Base-by-base conservation (phyloP, 2,888 invertebrate species). In the Hypomecis punctinalis region DNA sequence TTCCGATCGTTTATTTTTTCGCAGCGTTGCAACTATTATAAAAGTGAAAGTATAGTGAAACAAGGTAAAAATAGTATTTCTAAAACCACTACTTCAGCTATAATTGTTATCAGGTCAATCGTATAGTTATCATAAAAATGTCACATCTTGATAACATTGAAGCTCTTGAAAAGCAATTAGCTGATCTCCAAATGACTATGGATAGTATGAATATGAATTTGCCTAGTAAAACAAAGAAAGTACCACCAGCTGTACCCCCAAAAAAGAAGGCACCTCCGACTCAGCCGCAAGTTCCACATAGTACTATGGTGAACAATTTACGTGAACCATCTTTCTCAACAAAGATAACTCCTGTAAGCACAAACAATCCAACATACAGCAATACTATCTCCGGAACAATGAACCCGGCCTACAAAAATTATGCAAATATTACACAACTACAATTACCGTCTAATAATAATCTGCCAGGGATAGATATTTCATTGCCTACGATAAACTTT, bases 221-320 rank as follows among this genome's bases (percentile, higher is more conserved):
- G 47, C 69, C 84, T n/a, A 80, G 77, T 63, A 84, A 85, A 82
- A 74, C 84, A 33, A 87, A 93, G 82, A 97, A 96, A 88, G 91
- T 96, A 68, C 96, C 96, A 70, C 97, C 97, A 69, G 96, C 95
- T 60, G 96, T 97, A 63, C 97, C 97, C 51, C 97, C 97, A 8
- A 97, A 97, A 84, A 97, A 96, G 71, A 95, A 94, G 84, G 39
- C 56, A 47, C 13, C 10, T 8, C 33, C 56, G 36, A 96, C 89
- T 67, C 88, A 89, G 78, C 91, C 93, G 10, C 88, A 96, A 95
- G 95, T 97, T 77, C 97, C 97, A 67, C 96, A 96, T 79, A 97
- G 97, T 85, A 96, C 96, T 74, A 93, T 94, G 5, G 93, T 97
- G 56, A 95, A 94, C 81, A 94, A 95, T 74, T 90, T 95, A 58